Base-by-base conservation (phyloP, 2,797 vertebrate genomes). In the Micromesistius poutassou region DNA sequence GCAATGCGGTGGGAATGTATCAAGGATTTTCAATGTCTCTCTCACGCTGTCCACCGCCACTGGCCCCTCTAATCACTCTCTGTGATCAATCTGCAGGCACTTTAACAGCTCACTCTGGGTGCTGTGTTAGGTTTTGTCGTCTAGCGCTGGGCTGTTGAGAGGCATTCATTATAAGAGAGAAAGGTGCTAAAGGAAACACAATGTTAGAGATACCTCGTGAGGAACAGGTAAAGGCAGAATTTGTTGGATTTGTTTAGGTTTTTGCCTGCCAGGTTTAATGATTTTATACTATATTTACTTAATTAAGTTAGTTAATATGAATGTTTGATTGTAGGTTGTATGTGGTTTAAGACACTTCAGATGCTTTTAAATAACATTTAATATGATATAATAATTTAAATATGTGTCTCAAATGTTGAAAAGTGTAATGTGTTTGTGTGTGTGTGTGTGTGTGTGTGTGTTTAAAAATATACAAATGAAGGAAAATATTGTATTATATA, bases 171-270 rank as follows among this genome's bases (percentile, higher is more conserved):
- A 10, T 9, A 12, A 25, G 62, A 62, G 50, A n/a, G 50, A 62
- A n/a, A n/a, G n/a, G 25, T n/a, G 55, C n/a, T 62, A 8, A n/a
- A 28, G 62, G 62, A 28, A 28, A 68, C 10, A 68, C 16, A 80
- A 93, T 93, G 92, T 55, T 42, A 35, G 76, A 79, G 86, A 87
- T 86, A 81, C 70, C 81, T 88, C 88, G 90, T 78, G 85, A 86
- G 76, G 81, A 88, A 30, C 86, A 92, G 91, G 91, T 92, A 90
- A 87, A 85, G 74, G 80, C 79, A 10, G 19, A 14, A 74, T 81
- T 74, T 25, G 25, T 28, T 40, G 4, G n/a, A 40, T 42, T 28
- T 25, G 25, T 74, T 28, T 38, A 71, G 30, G 16, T n/a, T n/a
- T n/a, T n/a, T n/a, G n/a, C n/a, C n/a, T n/a, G n/a, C n/a, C n/a